Evolutionary conservation across 2,113 vertebrate genomes (phyloP).

Genomic region (Alouatta palliata): DNA sequence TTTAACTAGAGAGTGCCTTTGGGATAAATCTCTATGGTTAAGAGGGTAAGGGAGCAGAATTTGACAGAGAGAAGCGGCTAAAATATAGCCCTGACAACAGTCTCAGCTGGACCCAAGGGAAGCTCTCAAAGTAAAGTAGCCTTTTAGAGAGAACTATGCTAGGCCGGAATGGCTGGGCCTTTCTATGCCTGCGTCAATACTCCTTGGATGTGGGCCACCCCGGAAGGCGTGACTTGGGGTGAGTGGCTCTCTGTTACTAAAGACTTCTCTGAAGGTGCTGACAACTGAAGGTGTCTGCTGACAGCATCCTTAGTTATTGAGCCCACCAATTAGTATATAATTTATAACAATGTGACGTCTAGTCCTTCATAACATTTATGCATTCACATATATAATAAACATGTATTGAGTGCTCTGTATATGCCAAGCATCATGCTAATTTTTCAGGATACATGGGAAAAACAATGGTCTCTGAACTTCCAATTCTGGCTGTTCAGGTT

Average conservation of each 20-base stretch:
- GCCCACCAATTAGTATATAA: background rate
- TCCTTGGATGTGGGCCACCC: fast-evolving
- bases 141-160: background rate
- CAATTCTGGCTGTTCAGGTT: fast-evolving
- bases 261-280: background rate
- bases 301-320: background rate
- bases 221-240: background rate
- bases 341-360: background rate
- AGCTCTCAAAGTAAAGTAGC: background rate
- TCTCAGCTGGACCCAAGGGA: background rate
- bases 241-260: background rate
- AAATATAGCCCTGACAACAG: background rate
- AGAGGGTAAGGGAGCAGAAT: background rate
- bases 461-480: background rate
- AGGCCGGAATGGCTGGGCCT: no score
- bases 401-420: background rate
- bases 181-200: fast-evolving
- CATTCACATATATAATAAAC: background rate
- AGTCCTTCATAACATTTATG: background rate
- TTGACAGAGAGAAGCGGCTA: background rate
- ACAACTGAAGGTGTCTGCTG: background rate
- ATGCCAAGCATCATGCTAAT: background rate
- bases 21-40: background rate
- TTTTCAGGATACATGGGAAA: background rate
- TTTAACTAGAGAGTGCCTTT: background rate